phyloP scores from a whole-genome alignment of 2,888 invertebrate genomes.

The Trachelus iudaicus region DNA sequence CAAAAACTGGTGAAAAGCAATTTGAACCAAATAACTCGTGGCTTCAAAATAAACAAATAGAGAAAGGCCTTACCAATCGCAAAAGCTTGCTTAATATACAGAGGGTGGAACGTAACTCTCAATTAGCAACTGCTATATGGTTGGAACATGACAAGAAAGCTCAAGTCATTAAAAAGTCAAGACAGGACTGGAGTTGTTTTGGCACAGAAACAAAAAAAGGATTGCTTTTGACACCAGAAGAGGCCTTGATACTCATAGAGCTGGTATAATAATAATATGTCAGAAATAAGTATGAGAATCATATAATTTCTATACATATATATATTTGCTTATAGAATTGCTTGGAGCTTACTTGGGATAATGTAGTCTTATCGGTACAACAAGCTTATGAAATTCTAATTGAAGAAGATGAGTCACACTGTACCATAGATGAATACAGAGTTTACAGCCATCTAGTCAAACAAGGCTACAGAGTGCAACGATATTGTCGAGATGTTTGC shows the following conservation, averaged over 20 bases:
- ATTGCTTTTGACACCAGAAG: slow-evolving; percentile 73
- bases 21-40: slow-evolving; percentile 70
- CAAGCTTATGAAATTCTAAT: slow-evolving; percentile 73
- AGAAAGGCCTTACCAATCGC: slow-evolving; percentile 69
- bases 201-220: slow-evolving; percentile 67
- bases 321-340: slow-evolving; percentile 67
- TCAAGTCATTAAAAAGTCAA: slow-evolving; percentile 69
- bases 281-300: neutral
- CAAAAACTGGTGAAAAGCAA: slow-evolving; percentile 69
- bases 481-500: slow-evolving; percentile 59
- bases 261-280: slow-evolving; percentile 66
- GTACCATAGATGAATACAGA: slow-evolving; percentile 68
- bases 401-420: slow-evolving; percentile 49
- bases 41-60: slow-evolving; percentile 72
- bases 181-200: slow-evolving; percentile 70
- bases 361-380: slow-evolving; percentile 73
- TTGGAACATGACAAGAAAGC: slow-evolving; percentile 68
- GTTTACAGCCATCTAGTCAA: slow-evolving; percentile 72
- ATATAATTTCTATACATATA: slow-evolving; percentile 2
- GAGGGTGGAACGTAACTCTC: slow-evolving; percentile 71
- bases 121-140: slow-evolving; percentile 71
- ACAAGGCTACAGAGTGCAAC: slow-evolving; percentile 70
- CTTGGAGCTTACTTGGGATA: slow-evolving; percentile 70
- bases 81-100: slow-evolving; percentile 69
- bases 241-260: slow-evolving; percentile 75